A percentile compares a stretch with the other conserved stretches of the same genome.
Conservation (phyloP, 2,113 vertebrate species). For the Caracal caracal region DNA sequence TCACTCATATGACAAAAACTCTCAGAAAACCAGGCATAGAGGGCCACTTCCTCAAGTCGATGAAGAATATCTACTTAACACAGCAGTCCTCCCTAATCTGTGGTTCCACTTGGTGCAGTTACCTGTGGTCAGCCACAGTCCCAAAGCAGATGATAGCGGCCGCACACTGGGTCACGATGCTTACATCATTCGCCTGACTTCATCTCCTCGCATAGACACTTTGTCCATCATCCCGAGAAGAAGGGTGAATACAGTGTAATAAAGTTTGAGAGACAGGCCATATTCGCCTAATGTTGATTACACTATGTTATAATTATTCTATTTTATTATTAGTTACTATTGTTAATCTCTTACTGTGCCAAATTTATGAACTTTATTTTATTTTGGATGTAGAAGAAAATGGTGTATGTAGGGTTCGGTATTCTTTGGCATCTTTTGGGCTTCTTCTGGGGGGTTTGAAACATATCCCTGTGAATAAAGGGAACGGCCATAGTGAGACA, state of each 20-base stretch:
- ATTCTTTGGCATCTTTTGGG: not conserved
- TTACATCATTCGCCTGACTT: fast-evolving
- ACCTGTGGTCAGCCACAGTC: not conserved
- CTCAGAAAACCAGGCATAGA: not conserved
- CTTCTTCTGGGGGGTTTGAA: not conserved
- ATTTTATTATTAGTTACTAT: not conserved
- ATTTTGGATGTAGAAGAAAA: not conserved
- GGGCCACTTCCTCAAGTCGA: not conserved
- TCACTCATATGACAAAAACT: not conserved
- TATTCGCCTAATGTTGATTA: not conserved
- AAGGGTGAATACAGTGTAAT: no score
- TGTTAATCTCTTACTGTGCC: not conserved
- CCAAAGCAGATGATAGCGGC: not conserved
- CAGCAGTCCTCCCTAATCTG: not conserved
- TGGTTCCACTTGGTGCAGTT: not conserved
- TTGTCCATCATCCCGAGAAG: not conserved
- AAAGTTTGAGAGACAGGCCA: not conserved
- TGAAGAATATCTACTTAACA: not conserved
- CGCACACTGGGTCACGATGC: not conserved
- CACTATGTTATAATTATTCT: not conserved
- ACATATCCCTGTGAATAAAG: not conserved
- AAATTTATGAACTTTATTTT: not conserved
- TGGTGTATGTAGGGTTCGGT: not conserved
- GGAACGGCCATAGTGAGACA: not conserved
- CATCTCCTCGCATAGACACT: not conserved